Evolutionary conservation across 2,888 invertebrate genomes (phyloP).

Genomic region (Geotrupes spiniger): DNA sequence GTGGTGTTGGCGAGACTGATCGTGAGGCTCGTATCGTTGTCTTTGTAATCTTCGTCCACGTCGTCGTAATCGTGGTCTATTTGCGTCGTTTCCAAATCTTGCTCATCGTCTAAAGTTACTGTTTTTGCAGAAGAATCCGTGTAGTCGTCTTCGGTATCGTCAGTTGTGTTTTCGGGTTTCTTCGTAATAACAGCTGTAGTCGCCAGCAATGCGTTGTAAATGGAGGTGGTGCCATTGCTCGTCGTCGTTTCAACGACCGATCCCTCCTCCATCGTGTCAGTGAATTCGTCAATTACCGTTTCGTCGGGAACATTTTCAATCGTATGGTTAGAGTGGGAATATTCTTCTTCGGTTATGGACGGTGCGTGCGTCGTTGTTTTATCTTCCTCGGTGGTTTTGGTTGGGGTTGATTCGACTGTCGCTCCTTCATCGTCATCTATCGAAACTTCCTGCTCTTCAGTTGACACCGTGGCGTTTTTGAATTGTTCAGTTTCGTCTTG

Average conservation of each 20-base stretch:
- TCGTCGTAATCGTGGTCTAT: constrained; percentile 7
- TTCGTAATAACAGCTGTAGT: neutral
- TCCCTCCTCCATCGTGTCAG: neutral
- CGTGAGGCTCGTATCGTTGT: neutral
- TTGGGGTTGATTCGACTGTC: too few species aligned
- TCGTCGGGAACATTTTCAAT: too few species aligned
- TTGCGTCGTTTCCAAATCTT: constrained; percentile 1
- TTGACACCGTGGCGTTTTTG: too few species aligned
- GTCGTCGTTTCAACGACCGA: neutral
- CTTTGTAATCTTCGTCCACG: constrained; percentile 11
- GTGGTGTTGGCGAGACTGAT: constrained; percentile 3
- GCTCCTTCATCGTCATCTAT: too few species aligned
- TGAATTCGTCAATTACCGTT: neutral
- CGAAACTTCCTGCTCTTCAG: too few species aligned
- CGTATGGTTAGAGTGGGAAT: too few species aligned
- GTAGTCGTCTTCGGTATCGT: constrained; percentile 13
- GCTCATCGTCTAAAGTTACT: neutral
- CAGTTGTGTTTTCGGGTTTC: neutral
- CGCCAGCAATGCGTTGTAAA: neutral
- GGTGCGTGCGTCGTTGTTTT: too few species aligned
- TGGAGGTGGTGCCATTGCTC: neutral
- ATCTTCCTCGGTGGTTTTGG: too few species aligned
- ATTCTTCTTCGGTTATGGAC: too few species aligned
- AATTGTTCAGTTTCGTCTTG: constrained; percentile 1
- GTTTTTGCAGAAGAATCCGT: neutral